Base-by-base conservation (phyloP, 2,888 invertebrate genomes). In the Mechanitis mazaeus region DNA sequence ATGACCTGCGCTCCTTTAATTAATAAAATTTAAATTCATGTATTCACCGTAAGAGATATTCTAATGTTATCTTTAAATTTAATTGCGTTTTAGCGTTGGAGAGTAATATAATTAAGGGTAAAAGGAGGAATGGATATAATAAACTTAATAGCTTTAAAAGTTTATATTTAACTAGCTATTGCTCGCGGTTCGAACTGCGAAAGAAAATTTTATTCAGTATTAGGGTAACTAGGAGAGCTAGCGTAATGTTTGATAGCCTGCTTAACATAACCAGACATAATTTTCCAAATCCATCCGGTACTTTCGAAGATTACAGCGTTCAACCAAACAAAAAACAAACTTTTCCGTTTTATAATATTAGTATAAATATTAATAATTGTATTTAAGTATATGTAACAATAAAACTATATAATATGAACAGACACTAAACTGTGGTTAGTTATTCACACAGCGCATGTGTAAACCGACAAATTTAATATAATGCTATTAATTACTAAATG, bases 1-100 rank as follows among this genome's bases (percentile, higher is more conserved):
- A 33, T 60, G 63, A 56, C 58, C 60, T 54, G 53, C 57, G 64
- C 50, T 59, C 56, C 59, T 63, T 59, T 61, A 59, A 61, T 60
- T 45, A 63, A 60, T 59, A 57, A 56, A 57, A 66, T 66, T 66
- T 64, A 61, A 64, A 66, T 66, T 61, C 61, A 66, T 65, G 59
- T 65, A 65, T 65, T 61, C 63, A 47, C 28, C 58, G 56, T 54
- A 60, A 61, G 57, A 60, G 55, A 60, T 61, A 61, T 63, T 59
- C 31, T 47, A 61, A 57, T 54, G 64, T 58, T 66, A 64, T 64
- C 57, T 64, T 55, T 54, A 47, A 55, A 57, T 66, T 66, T 58
- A 60, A 61, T 61, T 61, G 45, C 55, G 46, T 61, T 46, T 57
- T 31, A 50, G 50, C 38, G 58, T 54, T 38, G 45, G 11, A 42